A percentile compares a stretch with the other conserved stretches of the same genome.
phyloP scores from a whole-genome alignment of 2,888 invertebrate species.

The Cantharis rufa region DNA sequence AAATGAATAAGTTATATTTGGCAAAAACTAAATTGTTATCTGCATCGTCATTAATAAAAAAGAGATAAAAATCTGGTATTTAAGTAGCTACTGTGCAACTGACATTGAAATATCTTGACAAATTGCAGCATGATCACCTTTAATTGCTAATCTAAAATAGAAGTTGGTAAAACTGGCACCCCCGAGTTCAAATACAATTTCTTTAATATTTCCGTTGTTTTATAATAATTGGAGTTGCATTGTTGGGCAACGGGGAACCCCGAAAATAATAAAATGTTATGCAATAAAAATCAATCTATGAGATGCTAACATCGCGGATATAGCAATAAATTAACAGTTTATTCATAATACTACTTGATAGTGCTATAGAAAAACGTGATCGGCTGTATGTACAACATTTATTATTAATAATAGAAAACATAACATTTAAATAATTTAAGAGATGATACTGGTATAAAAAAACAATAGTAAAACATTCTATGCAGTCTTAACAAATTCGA shows the following conservation, averaged over 20 bases:
- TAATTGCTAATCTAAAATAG: slow-evolving; percentile 34
- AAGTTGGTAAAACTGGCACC: neutral
- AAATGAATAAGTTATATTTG: slow-evolving; percentile 13
- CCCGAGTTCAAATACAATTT: neutral
- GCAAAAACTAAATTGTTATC: slow-evolving; percentile 42
- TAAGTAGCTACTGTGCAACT: slow-evolving; percentile 43
- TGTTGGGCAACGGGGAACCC: neutral
- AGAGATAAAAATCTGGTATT: slow-evolving; percentile 45
- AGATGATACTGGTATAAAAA: slow-evolving; percentile 10
- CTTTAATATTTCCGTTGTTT: neutral
- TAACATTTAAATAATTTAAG: slow-evolving; percentile 2
- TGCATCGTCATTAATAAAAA: slow-evolving; percentile 46
- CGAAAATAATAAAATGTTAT: neutral
- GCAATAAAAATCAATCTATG: neutral
- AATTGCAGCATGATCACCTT: slow-evolving; percentile 37
- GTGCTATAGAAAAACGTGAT: neutral
- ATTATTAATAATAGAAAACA: slow-evolving; percentile 5
- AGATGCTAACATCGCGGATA: neutral
- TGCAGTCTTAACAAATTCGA: slow-evolving; percentile 4
- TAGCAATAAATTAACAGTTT: neutral
- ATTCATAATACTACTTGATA: neutral
- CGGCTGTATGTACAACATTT: neutral
- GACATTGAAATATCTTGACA: slow-evolving; percentile 40
- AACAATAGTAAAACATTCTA: slow-evolving; percentile 6
- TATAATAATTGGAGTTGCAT: neutral